Base-by-base conservation (phyloP, 2,888 invertebrate genomes). In the Proisotoma minuta region DNA sequence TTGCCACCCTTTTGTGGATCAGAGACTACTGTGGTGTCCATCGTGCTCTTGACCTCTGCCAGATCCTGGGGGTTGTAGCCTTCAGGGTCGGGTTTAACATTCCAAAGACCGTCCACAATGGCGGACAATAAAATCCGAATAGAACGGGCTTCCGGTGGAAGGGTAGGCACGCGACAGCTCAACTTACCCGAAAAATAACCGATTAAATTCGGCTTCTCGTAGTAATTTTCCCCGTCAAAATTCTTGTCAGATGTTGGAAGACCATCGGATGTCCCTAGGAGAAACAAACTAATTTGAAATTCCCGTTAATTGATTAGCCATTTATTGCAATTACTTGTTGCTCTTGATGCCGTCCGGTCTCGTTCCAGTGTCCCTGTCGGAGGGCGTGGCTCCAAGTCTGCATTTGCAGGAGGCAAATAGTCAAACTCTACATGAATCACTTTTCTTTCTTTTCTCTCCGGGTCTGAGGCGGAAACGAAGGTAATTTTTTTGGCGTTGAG, bases 371-470 rank as follows among this genome's bases (percentile, higher is more conserved):
- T n/a, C n/a, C n/a, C n/a, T n/a, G n/a, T n/a, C 20, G 66, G 66
- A 57, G 63, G 63, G 57, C 59, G 66, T 12, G 66, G 63, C 50
- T 66, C 66, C 47, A 58, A 61, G 58, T 69, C 69, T 57, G 62
- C 58, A 12, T 63, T 62, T n/a, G n/a, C n/a, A n/a, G n/a, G n/a
- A 50, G 69, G 69, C 28, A 69, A 64, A 62, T 69, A 69, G 57
- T 69, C 69, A 65, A 69, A 69, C 61, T 69, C 69, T 50, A 69
- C 69, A 59, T 69, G 69, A 66, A 69, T 69, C 54, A 69, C 69
- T 43, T 59, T 63, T 48, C 65, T 61, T 40, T 69, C 69, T 39
- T 69, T 69, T 49, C 69, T 57, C 29, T 69, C 69, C 4, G 61
- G 65, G 56, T 69, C 69, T 28, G 60, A 61, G 24, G 40, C 57